Evolutionary conservation across 2,888 invertebrate genomes (phyloP).

Genomic region (Sphaeridia pumilis): DNA sequence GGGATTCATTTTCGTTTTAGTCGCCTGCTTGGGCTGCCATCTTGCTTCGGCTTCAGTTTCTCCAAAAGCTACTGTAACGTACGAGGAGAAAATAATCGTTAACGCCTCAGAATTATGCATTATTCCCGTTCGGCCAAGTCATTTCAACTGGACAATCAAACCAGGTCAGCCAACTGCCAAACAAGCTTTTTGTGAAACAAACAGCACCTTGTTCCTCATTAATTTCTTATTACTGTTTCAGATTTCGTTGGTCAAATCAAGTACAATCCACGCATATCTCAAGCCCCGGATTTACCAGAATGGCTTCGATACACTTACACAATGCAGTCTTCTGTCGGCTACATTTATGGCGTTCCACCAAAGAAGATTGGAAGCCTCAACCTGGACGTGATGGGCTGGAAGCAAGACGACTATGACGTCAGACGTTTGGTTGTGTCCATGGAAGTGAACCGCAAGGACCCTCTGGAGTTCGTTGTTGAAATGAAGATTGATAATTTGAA

Average conservation of each 20-base stretch:
- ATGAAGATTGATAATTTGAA: conserved; percentile 81
- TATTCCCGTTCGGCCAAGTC: conserved; percentile 26
- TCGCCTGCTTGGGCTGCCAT: too few species aligned
- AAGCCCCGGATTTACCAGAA: conserved; percentile 69
- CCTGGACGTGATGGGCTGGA: conserved; percentile 33
- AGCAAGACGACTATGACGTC: conserved; percentile 23
- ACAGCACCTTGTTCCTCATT: neutral
- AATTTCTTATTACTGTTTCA: conserved; percentile 10
- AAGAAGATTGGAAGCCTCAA: conserved; percentile 19
- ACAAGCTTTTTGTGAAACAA: neutral
- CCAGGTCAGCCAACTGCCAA: neutral
- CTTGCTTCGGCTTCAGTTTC: neutral
- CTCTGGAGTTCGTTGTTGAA: conserved; percentile 64
- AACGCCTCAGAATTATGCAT: conserved; percentile 32
- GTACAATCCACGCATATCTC: conserved; percentile 37
- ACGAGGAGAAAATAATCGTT: conserved; percentile 28
- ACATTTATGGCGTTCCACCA: conserved; percentile 55
- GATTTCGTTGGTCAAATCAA: conserved; percentile 31
- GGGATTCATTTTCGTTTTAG: too few species aligned
- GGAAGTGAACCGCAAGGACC: conserved; percentile 36
- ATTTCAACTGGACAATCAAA: conserved; percentile 29
- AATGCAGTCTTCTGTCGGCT: conserved; percentile 52
- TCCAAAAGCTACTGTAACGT: conserved; percentile 20
- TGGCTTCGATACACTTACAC: conserved; percentile 80
- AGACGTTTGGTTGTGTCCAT: conserved; percentile 27